Percentiles rank a stretch among this genome's conserved stretches.
phyloP scores from a whole-genome alignment of 2,797 vertebrate genomes.

The Onychomys torridus region DNA sequence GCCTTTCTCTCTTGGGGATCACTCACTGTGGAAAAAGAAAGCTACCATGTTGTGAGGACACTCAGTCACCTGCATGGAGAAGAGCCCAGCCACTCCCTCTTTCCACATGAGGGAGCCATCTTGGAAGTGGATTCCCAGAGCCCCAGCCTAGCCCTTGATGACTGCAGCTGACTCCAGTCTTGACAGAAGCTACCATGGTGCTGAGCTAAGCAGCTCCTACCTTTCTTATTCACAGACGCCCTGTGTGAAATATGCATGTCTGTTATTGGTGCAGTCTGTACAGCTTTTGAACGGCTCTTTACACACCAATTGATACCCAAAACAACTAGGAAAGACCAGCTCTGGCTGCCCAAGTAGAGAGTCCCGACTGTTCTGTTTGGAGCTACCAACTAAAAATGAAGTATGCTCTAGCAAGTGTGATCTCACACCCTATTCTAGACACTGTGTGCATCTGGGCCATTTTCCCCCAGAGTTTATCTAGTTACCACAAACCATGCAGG shows the following conservation, averaged over 20 bases:
- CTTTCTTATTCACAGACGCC: not conserved
- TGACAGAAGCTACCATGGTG: not conserved
- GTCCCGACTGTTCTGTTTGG: not conserved
- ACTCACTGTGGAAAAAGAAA: not conserved
- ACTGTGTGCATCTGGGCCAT: not conserved
- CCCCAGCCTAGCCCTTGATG: not conserved
- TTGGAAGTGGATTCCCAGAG: not conserved
- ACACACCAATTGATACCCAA: not conserved
- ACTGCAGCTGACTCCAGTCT: not conserved
- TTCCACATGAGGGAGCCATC: too few species aligned
- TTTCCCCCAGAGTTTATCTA: not conserved
- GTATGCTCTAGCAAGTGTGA: not conserved
- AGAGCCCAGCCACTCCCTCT: not conserved
- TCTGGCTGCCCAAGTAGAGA: not conserved
- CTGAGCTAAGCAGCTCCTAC: not conserved
- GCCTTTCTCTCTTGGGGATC: not conserved
- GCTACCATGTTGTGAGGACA: not conserved
- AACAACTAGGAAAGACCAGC: not conserved
- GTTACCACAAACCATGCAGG: not conserved
- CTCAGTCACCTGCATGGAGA: not conserved
- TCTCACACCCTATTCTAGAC: not conserved
- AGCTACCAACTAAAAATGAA: not conserved
- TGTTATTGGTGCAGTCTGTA: not conserved
- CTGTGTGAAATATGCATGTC: not conserved
- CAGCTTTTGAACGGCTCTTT: not conserved